phyloP scores from a whole-genome alignment of 2,888 invertebrate genomes.

The Acleris literana region DNA sequence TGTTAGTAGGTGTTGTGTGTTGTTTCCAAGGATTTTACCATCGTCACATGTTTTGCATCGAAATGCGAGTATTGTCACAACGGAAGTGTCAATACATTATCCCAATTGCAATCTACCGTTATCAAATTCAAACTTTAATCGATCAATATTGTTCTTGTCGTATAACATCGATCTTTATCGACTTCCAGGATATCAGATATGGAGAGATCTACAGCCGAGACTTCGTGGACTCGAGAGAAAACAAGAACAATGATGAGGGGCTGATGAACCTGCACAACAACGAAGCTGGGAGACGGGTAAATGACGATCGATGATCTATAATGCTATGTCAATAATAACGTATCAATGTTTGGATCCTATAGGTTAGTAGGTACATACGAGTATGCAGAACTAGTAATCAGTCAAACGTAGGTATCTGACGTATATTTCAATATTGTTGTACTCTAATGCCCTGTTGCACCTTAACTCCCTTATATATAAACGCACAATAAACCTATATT shows the following conservation, averaged over 20 bases:
- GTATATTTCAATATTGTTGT: no score
- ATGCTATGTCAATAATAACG: no score
- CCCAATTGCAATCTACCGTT: slow-evolving; percentile 1
- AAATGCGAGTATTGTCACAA: slow-evolving; percentile 4
- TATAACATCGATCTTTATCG: neutral
- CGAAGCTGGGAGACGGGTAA: slow-evolving; percentile 92
- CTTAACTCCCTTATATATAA: no score
- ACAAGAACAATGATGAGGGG: slow-evolving; percentile 87
- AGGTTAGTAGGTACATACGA: no score
- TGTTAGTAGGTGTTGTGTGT: no score
- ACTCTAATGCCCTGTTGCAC: no score
- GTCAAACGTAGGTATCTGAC: no score
- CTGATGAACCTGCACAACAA: slow-evolving; percentile 97
- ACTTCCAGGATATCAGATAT: slow-evolving; percentile 89
- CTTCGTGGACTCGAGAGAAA: slow-evolving; percentile 93
- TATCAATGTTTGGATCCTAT: no score
- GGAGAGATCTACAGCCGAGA: slow-evolving; percentile 93
- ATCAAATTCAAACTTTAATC: neutral
- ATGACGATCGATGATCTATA: no score
- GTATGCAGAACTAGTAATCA: no score
- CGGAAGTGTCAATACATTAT: neutral
- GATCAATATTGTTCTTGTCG: neutral
- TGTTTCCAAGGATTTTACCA: no score
- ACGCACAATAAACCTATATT: no score
- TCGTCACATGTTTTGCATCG: neutral